A percentile compares a stretch with the other conserved stretches of the same genome.
phyloP scores from a whole-genome alignment of 2,888 invertebrate species.

The Phorcus lineatus region DNA sequence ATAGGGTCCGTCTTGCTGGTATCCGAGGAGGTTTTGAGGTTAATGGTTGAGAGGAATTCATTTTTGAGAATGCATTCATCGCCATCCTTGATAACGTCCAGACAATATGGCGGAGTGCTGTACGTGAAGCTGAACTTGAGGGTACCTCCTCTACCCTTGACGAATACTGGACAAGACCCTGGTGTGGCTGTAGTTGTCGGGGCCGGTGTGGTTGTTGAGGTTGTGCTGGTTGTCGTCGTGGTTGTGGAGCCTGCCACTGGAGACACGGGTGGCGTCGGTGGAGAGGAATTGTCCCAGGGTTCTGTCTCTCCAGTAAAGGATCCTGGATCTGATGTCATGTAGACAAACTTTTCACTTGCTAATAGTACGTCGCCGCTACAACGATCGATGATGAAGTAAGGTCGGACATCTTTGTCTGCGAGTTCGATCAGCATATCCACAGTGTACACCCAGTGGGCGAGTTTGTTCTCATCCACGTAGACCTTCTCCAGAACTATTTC shows the following conservation, averaged over 20 bases:
- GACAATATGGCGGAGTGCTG: slow-evolving; percentile 32
- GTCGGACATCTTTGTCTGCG: neutral
- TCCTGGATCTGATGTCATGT: neutral
- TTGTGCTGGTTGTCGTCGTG: neutral
- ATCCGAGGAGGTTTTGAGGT: slow-evolving; percentile 27
- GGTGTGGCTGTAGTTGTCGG: neutral
- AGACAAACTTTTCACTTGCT: neutral
- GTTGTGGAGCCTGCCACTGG: neutral
- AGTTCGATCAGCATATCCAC: neutral
- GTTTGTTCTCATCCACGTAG: slow-evolving; percentile 3
- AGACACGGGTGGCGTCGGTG: neutral
- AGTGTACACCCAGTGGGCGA: slow-evolving; percentile 8
- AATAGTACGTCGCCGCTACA: neutral
- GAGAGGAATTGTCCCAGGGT: neutral
- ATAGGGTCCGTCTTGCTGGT: neutral
- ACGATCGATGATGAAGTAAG: slow-evolving; percentile 17
- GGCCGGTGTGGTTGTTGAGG: neutral
- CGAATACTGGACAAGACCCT: neutral
- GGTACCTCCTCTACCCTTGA: slow-evolving; percentile 41
- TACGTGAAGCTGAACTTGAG: slow-evolving; percentile 36
- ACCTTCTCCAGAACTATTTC: neutral
- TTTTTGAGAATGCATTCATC: slow-evolving; percentile 30
- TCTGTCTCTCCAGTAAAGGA: neutral
- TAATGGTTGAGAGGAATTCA: slow-evolving; percentile 29
- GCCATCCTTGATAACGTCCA: slow-evolving; percentile 24